These are phyloP conservation scores for Paradoxurus hermaphroditus DNA, from an alignment of 2,113 vertebrate genomes.

Conservation along the genomic window DNA sequence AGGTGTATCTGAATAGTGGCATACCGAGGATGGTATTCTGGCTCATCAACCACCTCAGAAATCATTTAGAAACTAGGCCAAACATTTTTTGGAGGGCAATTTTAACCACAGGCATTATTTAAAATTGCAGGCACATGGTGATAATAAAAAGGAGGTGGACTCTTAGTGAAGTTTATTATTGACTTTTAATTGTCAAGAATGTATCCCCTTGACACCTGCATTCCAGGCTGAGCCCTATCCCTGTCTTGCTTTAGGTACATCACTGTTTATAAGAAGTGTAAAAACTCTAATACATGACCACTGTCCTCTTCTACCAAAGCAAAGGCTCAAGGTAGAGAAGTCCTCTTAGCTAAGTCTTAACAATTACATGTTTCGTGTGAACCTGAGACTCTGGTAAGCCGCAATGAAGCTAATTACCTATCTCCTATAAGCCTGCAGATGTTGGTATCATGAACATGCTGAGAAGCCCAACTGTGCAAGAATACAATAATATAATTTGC, in stretches of 20 bases:
- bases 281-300: conserved; percentile 14
- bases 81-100: background rate
- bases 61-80: background rate
- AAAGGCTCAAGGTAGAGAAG: conserved; percentile 48
- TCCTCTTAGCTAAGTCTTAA: conserved; percentile 9
- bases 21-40: background rate
- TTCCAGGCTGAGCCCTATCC: background rate
- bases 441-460: background rate
- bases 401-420: conserved; percentile 42
- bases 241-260: background rate
- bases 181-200: background rate
- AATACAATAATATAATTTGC: conserved; percentile 14
- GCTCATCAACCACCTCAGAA: background rate
- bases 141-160: background rate
- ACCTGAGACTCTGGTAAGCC: conserved; percentile 40
- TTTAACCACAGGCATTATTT: background rate
- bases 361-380: conserved; percentile 42
- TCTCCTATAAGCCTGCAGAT: background rate
- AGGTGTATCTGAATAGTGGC: conserved; percentile 54
- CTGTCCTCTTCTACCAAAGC: conserved; percentile 48
- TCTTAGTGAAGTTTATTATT: background rate
- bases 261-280: conserved; percentile 30
- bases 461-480: conserved; percentile 11
- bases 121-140: background rate
- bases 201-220: background rate